Base-by-base conservation (phyloP, 2,113 vertebrate genomes). In the Cyanistes caeruleus region DNA sequence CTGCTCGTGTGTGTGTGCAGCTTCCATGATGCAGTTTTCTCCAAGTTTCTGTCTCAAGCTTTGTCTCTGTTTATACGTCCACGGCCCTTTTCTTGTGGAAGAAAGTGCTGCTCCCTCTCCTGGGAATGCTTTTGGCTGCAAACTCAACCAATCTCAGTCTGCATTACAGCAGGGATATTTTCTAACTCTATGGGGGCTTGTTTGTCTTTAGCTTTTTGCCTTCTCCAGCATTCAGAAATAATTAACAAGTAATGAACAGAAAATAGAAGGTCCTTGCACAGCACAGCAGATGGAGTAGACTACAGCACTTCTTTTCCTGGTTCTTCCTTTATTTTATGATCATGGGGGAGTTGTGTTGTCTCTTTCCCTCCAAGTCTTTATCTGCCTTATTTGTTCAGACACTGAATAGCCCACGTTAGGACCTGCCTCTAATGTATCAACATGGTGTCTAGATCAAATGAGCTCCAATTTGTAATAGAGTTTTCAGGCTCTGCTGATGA, bases 211-310 rank as follows among this genome's bases (percentile, higher is more conserved):
- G 89, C 56, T 91, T 96, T 92, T 86, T 84, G 77, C 86, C 75
- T 93, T 65, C 56, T 93, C 35, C 35, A 72, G 64, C 88, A 43
- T 84, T 95, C 79, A 77, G 87, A 90, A 94, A 90, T 88, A 96
- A 95, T 96, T 97, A 94, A 73, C 75, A 69, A 94, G 46, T 58
- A 94, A 92, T 56, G 70, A 92, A 92, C 21, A 91, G 83, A 84
- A 95, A 93, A 92, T 59, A 84, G 87, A 95, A 95, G 59, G 59
- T 77, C 83, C 87, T 86, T 84, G 55, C 88, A 88, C 39, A 84
- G 64, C 85, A 64, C 51, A 90, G 75, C 76, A 88, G 67, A 75
- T 48, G n/a, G 64, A 24, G 27, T 63, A 79, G 59, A 65, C 82
- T 88, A 21, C 55, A 52, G 20, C 69, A 65, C 35, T 90, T 69